Evolutionary conservation across 2,797 vertebrate species (phyloP).

Genomic region (Parauchenoglanis punctatus): DNA sequence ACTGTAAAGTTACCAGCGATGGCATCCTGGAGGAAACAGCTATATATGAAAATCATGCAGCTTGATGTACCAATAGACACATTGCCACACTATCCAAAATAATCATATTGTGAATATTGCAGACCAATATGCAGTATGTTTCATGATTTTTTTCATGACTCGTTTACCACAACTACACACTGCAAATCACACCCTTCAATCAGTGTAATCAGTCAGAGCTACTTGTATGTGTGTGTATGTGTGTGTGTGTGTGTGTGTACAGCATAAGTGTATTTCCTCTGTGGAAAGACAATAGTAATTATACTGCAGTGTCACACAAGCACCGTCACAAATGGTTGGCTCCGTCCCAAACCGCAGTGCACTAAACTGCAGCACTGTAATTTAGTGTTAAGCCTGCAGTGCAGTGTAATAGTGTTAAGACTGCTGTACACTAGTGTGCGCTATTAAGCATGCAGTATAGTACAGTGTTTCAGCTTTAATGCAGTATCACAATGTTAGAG

Average conservation of each 20-base stretch:
- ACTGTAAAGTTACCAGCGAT: not conserved
- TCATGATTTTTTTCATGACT: not conserved
- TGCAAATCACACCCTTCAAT: not conserved
- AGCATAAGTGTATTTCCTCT: not conserved
- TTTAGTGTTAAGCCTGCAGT: constrained; percentile 20
- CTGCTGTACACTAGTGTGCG: not conserved
- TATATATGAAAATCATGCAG: not conserved
- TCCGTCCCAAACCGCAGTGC: constrained; percentile 32
- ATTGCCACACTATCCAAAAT: not conserved
- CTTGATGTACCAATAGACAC: not conserved
- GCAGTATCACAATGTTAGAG: not conserved
- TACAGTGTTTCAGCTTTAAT: not conserved
- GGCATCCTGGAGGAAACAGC: not conserved
- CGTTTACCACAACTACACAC: not conserved
- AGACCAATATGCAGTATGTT: not conserved
- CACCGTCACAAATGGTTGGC: constrained; percentile 32
- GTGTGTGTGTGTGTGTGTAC: not conserved
- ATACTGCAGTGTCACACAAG: constrained; percentile 33
- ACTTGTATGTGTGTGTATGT: no score
- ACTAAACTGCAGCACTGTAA: constrained; percentile 32
- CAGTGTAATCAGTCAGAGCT: not conserved
- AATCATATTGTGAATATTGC: not conserved
- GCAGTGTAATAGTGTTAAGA: not conserved
- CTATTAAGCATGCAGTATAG: not conserved
- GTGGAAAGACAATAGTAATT: constrained; percentile 26